Conservation (phyloP, 2,797 vertebrate genomes). For the Phoeniculus purpureus region DNA sequence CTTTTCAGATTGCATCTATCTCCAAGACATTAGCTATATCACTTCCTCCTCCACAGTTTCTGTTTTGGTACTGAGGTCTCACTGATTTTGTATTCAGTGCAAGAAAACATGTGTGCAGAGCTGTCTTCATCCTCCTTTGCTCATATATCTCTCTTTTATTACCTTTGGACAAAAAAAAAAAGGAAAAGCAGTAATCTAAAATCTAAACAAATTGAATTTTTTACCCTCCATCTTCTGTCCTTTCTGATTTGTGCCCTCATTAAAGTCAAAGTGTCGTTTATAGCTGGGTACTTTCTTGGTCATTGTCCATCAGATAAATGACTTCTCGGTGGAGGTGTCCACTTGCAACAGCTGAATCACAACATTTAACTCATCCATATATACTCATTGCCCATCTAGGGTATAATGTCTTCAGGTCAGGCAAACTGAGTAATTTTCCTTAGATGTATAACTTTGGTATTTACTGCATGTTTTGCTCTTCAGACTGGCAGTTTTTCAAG, state of each 20-base stretch:
- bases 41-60: background rate
- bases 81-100: background rate
- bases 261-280: background rate
- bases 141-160: background rate
- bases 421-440: background rate
- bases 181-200: background rate
- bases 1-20: background rate
- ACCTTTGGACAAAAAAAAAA: background rate
- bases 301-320: background rate
- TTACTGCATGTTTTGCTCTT: background rate
- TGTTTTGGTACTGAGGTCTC: background rate
- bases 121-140: background rate
- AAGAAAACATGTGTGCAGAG: background rate
- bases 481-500: background rate
- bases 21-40: background rate
- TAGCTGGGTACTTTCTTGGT: background rate
- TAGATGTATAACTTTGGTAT: accelerated
- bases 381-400: background rate
- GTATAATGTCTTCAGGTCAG: background rate
- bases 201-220: background rate
- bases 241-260: background rate
- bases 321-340: background rate
- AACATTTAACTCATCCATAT: background rate
- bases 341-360: accelerated
- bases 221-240: background rate